Evolutionary conservation across 2,888 invertebrate genomes (phyloP).

Genomic region (Conomelus anceps): DNA sequence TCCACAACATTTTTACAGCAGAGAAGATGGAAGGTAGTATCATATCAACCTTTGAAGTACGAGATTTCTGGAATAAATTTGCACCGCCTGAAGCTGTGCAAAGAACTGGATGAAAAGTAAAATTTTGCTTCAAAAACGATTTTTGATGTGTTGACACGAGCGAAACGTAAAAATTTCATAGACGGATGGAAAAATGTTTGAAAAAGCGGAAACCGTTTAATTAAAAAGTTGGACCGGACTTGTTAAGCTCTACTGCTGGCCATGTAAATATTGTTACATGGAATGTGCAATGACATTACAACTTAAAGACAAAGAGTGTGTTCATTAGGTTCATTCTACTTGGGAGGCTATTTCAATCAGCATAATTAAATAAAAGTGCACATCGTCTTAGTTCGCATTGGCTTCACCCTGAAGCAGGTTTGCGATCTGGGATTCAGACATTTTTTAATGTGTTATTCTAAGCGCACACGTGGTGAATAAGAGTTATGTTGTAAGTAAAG

Average conservation of each 20-base stretch:
- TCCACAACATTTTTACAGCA: not conserved
- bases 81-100: not conserved
- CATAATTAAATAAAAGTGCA: not conserved
- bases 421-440: not conserved
- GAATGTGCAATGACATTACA: not conserved
- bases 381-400: not conserved
- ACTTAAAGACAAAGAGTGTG: not conserved
- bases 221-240: not conserved
- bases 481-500: not conserved
- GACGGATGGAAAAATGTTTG: not conserved
- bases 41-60: not conserved
- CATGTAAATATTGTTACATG: not conserved
- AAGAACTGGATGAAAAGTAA: not conserved
- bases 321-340: not conserved
- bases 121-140: not conserved
- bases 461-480: not conserved
- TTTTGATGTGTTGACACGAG: not conserved
- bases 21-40: not conserved
- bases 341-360: not conserved
- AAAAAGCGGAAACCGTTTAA: not conserved
- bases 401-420: not conserved
- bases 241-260: no score
- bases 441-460: not conserved
- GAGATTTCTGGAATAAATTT: not conserved
- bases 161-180: not conserved